A percentile compares a stretch with the other conserved stretches of the same genome.
Evolutionary conservation across 2,888 invertebrate species (phyloP).

Genomic region (Nymphalis urticae): DNA sequence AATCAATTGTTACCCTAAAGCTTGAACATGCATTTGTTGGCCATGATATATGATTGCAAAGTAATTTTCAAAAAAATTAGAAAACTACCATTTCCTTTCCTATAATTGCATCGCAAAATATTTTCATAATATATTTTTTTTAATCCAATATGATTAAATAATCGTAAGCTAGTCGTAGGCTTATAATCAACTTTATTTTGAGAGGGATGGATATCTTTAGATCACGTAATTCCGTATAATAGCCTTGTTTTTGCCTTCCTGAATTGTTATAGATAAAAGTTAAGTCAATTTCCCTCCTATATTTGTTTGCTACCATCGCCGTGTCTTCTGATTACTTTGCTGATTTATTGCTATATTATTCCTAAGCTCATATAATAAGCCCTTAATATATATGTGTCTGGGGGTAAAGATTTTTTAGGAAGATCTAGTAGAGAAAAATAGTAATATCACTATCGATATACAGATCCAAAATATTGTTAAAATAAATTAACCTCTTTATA

Average conservation of each 20-base stretch:
- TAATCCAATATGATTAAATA: background rate
- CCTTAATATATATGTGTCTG: no score
- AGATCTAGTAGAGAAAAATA: no score
- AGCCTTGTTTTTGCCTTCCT: slow-evolving; percentile 60
- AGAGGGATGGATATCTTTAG: slow-evolving; percentile 48
- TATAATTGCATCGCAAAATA: no score
- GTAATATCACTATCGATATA: no score
- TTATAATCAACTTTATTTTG: slow-evolving; percentile 15
- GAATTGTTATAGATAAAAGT: slow-evolving; percentile 49
- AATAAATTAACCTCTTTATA: no score
- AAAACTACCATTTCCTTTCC: no score
- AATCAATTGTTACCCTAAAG: no score
- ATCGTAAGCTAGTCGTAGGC: background rate
- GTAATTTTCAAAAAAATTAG: no score
- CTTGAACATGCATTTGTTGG: no score
- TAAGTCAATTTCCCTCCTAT: slow-evolving; percentile 35
- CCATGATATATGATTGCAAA: no score
- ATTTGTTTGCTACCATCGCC: slow-evolving; percentile 31
- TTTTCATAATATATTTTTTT: background rate
- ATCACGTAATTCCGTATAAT: slow-evolving; percentile 58
- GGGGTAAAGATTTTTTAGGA: no score
- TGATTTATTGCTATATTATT: slow-evolving; percentile 24
- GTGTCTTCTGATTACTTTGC: slow-evolving; percentile 27
- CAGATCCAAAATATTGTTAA: no score
- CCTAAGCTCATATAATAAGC: slow-evolving; percentile 1